Evolutionary conservation across 2,797 vertebrate genomes (phyloP).

Genomic region (Toxotes lorentzi): DNA sequence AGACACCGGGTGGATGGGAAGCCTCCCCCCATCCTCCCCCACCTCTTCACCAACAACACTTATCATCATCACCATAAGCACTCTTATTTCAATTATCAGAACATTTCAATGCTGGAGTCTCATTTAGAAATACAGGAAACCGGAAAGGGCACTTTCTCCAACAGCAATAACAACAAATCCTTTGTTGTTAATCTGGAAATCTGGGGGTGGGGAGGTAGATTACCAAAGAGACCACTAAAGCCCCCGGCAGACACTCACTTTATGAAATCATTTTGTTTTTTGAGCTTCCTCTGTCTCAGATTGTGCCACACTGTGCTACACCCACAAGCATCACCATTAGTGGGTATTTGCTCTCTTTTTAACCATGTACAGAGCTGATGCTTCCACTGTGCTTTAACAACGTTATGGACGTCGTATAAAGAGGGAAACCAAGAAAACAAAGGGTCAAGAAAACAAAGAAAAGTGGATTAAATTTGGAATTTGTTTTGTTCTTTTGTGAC

Average conservation of each 20-base stretch:
- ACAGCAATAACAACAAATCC: not conserved
- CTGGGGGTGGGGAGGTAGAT: not conserved
- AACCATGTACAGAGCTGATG: too few species aligned
- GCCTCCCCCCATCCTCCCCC: slow-evolving; percentile 13
- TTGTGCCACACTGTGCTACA: not conserved
- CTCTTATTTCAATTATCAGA: slow-evolving; percentile 14
- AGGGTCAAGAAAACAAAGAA: too few species aligned
- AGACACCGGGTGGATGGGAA: slow-evolving; percentile 9
- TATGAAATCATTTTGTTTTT: not conserved
- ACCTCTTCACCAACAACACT: slow-evolving; percentile 3
- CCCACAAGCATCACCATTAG: not conserved
- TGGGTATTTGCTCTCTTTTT: not conserved
- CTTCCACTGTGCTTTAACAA: too few species aligned
- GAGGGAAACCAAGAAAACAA: too few species aligned
- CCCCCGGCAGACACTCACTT: not conserved
- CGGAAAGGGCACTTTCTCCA: not conserved
- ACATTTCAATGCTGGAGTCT: not conserved
- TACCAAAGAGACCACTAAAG: not conserved
- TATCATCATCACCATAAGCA: slow-evolving; percentile 2
- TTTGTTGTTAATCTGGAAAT: not conserved
- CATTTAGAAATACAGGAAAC: not conserved
- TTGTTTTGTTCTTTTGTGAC: too few species aligned
- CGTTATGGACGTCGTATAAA: too few species aligned
- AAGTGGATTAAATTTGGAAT: too few species aligned
- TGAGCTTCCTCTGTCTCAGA: not conserved